Conservation (phyloP, 2,797 vertebrate species). For the Syndactyla subalaris region DNA sequence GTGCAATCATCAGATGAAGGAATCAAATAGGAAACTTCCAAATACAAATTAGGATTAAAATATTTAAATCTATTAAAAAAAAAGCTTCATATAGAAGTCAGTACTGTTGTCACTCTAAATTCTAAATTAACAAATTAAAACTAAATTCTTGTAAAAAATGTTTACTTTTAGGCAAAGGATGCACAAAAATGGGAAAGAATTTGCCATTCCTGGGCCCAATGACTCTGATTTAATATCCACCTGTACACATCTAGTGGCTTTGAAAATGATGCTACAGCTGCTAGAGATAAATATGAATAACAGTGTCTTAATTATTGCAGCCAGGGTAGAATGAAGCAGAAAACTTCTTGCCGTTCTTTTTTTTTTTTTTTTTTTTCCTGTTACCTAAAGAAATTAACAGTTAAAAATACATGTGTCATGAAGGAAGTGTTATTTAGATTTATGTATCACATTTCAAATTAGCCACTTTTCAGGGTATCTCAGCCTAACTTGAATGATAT, state of each 20-base stretch:
- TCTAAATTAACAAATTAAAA: not conserved
- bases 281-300: not conserved
- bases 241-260: not conserved
- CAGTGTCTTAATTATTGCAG: not conserved
- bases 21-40: not conserved
- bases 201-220: not conserved
- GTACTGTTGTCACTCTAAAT: accelerated
- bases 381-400: not conserved
- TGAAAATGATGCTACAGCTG: not conserved
- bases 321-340: not conserved
- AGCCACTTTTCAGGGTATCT: not conserved
- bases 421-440: slow-evolving; percentile 2
- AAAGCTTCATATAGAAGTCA: not conserved
- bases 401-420: not conserved
- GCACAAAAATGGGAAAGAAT: not conserved
- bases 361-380: not conserved
- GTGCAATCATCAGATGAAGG: not conserved
- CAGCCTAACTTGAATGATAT: not conserved
- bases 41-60: not conserved
- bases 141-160: not conserved
- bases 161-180: not conserved
- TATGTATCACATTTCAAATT: not conserved
- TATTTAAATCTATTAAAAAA: not conserved
- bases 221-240: not conserved
- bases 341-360: not conserved